These are phyloP conservation scores for Cataglyphis livida DNA, from an alignment of 2,888 invertebrate genomes.

Conservation along the genomic window DNA sequence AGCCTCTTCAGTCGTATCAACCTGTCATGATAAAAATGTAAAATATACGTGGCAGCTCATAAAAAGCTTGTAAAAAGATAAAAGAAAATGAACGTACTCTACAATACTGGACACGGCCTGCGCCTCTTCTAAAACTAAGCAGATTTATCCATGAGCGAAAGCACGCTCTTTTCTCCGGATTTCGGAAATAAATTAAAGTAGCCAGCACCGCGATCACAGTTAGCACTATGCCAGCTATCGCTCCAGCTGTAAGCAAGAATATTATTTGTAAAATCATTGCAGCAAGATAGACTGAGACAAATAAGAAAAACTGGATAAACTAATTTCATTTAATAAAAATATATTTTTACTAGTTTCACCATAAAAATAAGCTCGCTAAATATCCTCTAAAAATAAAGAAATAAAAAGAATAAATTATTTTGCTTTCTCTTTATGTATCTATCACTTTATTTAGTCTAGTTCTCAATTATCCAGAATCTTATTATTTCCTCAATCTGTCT, in stretches of 20 bases:
- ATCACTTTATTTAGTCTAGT: neutral
- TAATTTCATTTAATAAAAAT: neutral
- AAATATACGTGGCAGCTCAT: neutral
- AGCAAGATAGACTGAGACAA: neutral
- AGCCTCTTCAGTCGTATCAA: slow-evolving; percentile 81
- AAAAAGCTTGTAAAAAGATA: neutral
- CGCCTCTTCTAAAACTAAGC: slow-evolving; percentile 66
- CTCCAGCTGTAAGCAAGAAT: slow-evolving; percentile 70
- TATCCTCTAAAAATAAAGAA: neutral
- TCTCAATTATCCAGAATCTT: neutral
- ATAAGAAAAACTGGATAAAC: neutral
- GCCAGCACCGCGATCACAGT: slow-evolving; percentile 65
- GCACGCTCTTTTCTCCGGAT: slow-evolving; percentile 71
- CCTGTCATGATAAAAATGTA: slow-evolving; percentile 69
- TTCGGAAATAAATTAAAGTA: slow-evolving; percentile 73
- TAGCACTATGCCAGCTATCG: slow-evolving; percentile 60
- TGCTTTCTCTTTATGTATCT: neutral
- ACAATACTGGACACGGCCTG: slow-evolving; percentile 78
- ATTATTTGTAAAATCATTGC: neutral
- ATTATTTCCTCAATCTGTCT: neutral
- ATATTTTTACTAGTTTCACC: neutral
- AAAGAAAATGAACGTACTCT: slow-evolving; percentile 71
- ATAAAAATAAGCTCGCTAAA: neutral
- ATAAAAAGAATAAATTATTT: neutral
- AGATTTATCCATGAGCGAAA: slow-evolving; percentile 70